Percentiles rank a stretch among this genome's conserved stretches.
phyloP scores from a whole-genome alignment of 2,888 invertebrate genomes.

The Pollenia amentaria region DNA sequence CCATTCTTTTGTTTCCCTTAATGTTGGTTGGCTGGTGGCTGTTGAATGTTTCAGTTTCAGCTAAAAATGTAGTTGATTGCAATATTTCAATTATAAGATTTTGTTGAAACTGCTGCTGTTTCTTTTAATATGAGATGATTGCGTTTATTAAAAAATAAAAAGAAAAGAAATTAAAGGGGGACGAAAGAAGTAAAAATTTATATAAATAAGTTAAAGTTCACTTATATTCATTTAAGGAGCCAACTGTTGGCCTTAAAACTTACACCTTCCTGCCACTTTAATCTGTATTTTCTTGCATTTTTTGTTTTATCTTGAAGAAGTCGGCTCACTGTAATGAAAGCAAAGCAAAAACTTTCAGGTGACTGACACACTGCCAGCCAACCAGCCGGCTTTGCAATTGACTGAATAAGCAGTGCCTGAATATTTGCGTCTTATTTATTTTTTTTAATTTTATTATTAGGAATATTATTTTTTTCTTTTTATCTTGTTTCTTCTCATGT shows the following conservation, averaged over 20 bases:
- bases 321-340: neutral
- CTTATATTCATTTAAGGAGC: slow-evolving; percentile 4
- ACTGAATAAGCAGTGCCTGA: neutral
- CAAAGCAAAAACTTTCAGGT: neutral
- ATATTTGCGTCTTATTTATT: neutral
- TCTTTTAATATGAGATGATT: slow-evolving; percentile 15
- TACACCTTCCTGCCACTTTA: slow-evolving; percentile 19
- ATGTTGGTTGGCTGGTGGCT: slow-evolving; percentile 22
- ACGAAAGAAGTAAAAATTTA: neutral
- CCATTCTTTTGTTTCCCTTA: slow-evolving; percentile 56
- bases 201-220: slow-evolving; percentile 63
- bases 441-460: slow-evolving; percentile 41
- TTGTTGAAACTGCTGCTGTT: slow-evolving; percentile 41
- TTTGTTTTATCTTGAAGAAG: slow-evolving; percentile 13
- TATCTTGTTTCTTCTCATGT: slow-evolving; percentile 43
- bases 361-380: slow-evolving; percentile 18
- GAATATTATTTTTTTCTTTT: slow-evolving; percentile 30
- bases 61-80: slow-evolving; percentile 57
- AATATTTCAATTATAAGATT: slow-evolving; percentile 71
- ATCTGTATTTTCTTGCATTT: neutral
- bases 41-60: slow-evolving; percentile 22
- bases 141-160: slow-evolving; percentile 54
- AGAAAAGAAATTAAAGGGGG: slow-evolving; percentile 7
- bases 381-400: slow-evolving; percentile 11
- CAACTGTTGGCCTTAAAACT: slow-evolving; percentile 46